Evolutionary conservation across 2,797 vertebrate species (phyloP).

Genomic region (Iguana delicatissima): DNA sequence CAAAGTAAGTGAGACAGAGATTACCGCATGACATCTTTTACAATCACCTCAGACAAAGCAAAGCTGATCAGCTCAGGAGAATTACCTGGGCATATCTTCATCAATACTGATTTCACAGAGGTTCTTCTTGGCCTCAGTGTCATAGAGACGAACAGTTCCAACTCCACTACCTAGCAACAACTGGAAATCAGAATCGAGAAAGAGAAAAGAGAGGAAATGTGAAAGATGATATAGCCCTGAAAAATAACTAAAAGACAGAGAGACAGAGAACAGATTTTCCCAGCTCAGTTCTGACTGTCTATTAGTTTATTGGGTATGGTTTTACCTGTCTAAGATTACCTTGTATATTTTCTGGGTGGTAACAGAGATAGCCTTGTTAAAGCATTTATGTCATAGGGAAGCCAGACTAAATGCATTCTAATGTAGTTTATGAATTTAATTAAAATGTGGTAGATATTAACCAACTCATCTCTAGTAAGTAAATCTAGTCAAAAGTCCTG

Average conservation of each 20-base stretch:
- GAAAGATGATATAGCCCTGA: not conserved
- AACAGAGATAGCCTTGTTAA: not conserved
- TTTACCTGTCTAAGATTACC: not conserved
- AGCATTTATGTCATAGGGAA: not conserved
- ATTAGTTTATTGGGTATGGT: conserved; percentile 1
- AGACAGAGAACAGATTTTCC: not conserved
- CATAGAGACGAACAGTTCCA: conserved; percentile 93
- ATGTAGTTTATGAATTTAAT: not conserved
- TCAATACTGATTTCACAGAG: conserved; percentile 95
- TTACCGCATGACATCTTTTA: not conserved
- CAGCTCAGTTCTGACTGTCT: not conserved
- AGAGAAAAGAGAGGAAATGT: conserved; percentile 6
- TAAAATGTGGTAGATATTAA: not conserved
- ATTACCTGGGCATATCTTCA: conserved; percentile 91
- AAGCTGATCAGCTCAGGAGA: not conserved
- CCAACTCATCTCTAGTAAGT: not conserved
- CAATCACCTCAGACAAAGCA: not conserved
- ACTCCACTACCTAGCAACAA: conserved; percentile 93
- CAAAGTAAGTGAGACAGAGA: not conserved
- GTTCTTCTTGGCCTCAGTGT: conserved; percentile 98
- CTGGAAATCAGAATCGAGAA: conserved; percentile 75
- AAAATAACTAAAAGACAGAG: not conserved
- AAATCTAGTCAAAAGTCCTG: not conserved
- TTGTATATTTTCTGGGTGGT: not conserved
- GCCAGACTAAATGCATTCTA: not conserved